Evolutionary conservation across 2,797 vertebrate species (phyloP).

Genomic region (Sebastes diaconus): DNA sequence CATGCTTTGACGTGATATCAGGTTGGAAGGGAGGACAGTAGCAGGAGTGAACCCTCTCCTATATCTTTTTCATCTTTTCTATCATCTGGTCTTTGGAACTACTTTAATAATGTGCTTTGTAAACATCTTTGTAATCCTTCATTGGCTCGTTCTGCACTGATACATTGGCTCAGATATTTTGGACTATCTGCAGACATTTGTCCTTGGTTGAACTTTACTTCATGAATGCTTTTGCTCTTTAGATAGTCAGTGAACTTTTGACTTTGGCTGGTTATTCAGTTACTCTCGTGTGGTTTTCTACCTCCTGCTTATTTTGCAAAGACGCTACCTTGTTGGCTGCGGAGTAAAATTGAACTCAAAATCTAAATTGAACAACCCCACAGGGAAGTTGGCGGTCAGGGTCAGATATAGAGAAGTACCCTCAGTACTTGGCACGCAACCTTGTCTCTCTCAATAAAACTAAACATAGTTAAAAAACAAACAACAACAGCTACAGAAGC

Average conservation of each 20-base stretch:
- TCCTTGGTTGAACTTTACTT: neutral
- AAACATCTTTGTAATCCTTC: neutral
- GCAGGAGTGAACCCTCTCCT: neutral
- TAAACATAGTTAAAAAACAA: slow-evolving; percentile 13
- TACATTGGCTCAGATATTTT: neutral
- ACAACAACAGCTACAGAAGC: slow-evolving; percentile 11
- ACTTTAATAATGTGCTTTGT: neutral
- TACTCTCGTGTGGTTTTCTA: neutral
- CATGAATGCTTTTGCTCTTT: neutral
- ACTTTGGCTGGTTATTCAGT: slow-evolving; percentile 5
- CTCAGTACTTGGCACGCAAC: neutral
- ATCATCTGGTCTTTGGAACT: neutral
- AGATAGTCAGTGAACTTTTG: slow-evolving; percentile 1
- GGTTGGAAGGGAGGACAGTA: neutral
- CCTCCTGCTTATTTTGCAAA: neutral
- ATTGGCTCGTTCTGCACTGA: neutral
- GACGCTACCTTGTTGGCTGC: neutral
- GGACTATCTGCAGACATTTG: neutral
- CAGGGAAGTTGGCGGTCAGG: neutral
- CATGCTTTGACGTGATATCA: no score
- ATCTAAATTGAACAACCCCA: neutral
- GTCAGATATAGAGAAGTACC: neutral
- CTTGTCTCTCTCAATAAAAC: neutral
- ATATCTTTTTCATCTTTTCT: neutral
- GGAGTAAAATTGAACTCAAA: neutral